phyloP scores from a whole-genome alignment of 1,140 invertebrate genomes.

The Dendroctonus valens region DNA sequence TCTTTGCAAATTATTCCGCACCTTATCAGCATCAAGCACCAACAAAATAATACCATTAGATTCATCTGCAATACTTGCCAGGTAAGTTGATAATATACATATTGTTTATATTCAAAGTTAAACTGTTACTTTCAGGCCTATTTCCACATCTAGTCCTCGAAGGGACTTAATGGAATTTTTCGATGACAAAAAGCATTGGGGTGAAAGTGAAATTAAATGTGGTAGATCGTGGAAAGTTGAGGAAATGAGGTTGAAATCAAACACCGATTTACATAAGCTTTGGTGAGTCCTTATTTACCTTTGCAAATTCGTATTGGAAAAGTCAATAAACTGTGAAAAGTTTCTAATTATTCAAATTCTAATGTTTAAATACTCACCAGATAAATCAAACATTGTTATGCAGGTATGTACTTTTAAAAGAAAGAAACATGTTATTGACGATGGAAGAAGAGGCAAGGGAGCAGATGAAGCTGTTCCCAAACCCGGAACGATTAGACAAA shows the following conservation, averaged over 20 bases:
- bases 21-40: neutral
- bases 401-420: conserved; percentile 91
- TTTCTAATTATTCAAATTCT: neutral
- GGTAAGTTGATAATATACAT: neutral
- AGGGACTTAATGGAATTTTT: conserved; percentile 85
- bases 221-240: conserved; percentile 89
- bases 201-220: conserved; percentile 69
- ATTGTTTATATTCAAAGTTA: neutral
- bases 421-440: conserved; percentile 94
- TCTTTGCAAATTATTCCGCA: conserved; percentile 5
- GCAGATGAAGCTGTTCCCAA: conserved; percentile 77
- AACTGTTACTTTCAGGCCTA: neutral
- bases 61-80: neutral
- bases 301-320: no score
- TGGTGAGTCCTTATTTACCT: conserved; percentile 64
- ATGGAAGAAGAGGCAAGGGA: conserved; percentile 86
- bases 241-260: conserved; percentile 93
- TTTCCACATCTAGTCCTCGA: conserved; percentile 16
- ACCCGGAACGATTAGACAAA: conserved; percentile 93
- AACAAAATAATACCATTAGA: neutral
- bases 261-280: conserved; percentile 94
- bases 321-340: neutral
- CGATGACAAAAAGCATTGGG: conserved; percentile 86
- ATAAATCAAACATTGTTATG: neutral
- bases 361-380: neutral